Evolutionary conservation across 2,113 vertebrate species (phyloP), one percentile per base, ranked within the genome.

Genomic region (Bothrops jararaca): DNA sequence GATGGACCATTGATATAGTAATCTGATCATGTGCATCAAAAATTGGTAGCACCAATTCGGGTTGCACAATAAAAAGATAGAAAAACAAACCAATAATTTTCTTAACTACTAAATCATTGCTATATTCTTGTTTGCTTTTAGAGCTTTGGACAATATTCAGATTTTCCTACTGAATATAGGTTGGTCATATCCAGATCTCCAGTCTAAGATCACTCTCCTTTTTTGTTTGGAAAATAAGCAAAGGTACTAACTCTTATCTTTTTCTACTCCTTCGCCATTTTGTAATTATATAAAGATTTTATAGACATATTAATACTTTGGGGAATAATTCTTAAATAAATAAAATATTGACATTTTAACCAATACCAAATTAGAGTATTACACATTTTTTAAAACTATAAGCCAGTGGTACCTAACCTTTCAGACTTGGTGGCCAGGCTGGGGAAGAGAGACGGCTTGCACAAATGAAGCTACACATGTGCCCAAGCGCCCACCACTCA

Each of bases 401-500:
- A 64, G 60, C 60, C 60, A 29, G 60, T 64, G 26, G 60, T n/a
- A 29, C 3, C 23, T 7, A 48, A 48, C 48, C 23, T 58, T 58
- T 10, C 60, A 1, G 26, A 11, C 10, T 29, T 64, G 26, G 26
- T 64, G 24, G 26, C 60, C 8, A 3, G 3, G 26, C 60, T 2
- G 3, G 1, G 26, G 57, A 7, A 23, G 1, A 20, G 2, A 24
- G 3, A 12, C 15, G 29, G 60, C 60, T 69, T 29, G n/a, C 60
- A n/a, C 4, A 69, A 69, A 69, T 69, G 29, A 29, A 69, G 11
- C 60, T 64, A 64, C 0, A 1, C 4, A 1, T 64, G 26, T 64
- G 26, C 11, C 29, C 12, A 7, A 13, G 12, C 12, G 2, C 4
- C 12, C 0, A 2, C 1, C n/a, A 3, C 4, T 69, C 12, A 15